phyloP scores from a whole-genome alignment of 1,140 invertebrate genomes.

The Orius insidiosus region DNA sequence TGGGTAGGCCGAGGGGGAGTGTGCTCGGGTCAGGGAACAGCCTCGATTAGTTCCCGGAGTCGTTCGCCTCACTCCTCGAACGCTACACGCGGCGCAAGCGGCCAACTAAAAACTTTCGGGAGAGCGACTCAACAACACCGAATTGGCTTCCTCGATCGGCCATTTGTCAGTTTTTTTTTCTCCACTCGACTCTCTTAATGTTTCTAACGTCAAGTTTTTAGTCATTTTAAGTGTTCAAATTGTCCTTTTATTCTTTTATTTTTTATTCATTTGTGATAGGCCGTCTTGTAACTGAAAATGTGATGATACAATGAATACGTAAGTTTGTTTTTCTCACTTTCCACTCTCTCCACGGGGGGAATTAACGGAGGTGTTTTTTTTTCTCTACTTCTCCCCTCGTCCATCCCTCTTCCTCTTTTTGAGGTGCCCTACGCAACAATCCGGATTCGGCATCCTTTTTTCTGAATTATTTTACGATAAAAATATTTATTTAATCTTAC shows the following conservation, averaged over 20 bases:
- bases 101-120: too few species aligned
- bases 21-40: conserved; percentile 13
- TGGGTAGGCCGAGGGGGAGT: conserved; percentile 13
- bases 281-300: neutral
- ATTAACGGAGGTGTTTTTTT: too few species aligned
- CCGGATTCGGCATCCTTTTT: too few species aligned
- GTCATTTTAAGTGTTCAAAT: conserved; percentile 4
- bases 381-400: too few species aligned
- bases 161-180: conserved; percentile 3
- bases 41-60: conserved; percentile 12
- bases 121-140: conserved; percentile 16
- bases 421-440: too few species aligned
- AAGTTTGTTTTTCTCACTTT: conserved; percentile 11
- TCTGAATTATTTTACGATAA: too few species aligned
- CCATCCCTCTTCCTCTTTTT: too few species aligned
- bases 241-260: neutral
- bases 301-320: conserved; percentile 1
- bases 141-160: conserved; percentile 19
- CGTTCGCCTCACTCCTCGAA: conserved; percentile 15
- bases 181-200: too few species aligned
- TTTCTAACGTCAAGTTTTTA: conserved; percentile 12
- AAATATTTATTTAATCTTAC: too few species aligned
- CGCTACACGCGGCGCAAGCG: too few species aligned
- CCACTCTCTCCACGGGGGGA: conserved; percentile 1
- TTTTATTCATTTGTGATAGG: neutral